A percentile compares a stretch with the other conserved stretches of the same genome.
Evolutionary conservation across 2,888 invertebrate genomes (phyloP).

Genomic region (Apoda limacodes): DNA sequence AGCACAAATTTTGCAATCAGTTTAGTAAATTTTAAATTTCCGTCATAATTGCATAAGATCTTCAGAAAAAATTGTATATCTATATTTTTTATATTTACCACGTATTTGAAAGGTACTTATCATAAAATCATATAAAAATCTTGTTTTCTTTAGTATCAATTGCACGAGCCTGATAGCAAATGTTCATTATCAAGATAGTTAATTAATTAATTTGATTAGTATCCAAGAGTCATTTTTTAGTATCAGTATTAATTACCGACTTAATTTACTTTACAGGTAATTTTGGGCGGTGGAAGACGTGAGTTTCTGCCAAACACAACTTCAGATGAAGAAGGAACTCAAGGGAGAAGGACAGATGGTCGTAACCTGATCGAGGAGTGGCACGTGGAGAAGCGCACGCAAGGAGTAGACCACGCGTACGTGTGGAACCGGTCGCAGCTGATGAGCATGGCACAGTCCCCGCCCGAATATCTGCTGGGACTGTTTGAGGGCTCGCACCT

Average conservation of each 20-base stretch:
- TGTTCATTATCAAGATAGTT: background rate
- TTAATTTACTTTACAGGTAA: constrained; percentile 61
- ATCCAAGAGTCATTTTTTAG: too few species aligned
- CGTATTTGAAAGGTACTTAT: too few species aligned
- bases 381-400: constrained; percentile 54
- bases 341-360: constrained; percentile 66
- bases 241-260: too few species aligned
- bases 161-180: background rate
- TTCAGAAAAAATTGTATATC: too few species aligned
- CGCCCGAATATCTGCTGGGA: constrained; percentile 74
- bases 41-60: too few species aligned
- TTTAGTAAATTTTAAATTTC: too few species aligned
- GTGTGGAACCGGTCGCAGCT: constrained; percentile 72
- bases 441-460: constrained; percentile 33
- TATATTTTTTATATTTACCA: too few species aligned
- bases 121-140: too few species aligned
- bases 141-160: background rate
- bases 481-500: constrained; percentile 73
- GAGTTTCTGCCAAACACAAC: constrained; percentile 70
- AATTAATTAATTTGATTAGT: background rate
- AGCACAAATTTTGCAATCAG: too few species aligned
- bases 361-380: constrained; percentile 76
- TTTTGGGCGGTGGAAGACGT: constrained; percentile 79
- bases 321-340: constrained; percentile 61
- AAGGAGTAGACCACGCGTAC: constrained; percentile 49